Base-by-base conservation (phyloP, 2,888 invertebrate genomes). In the Blera fallax region DNA sequence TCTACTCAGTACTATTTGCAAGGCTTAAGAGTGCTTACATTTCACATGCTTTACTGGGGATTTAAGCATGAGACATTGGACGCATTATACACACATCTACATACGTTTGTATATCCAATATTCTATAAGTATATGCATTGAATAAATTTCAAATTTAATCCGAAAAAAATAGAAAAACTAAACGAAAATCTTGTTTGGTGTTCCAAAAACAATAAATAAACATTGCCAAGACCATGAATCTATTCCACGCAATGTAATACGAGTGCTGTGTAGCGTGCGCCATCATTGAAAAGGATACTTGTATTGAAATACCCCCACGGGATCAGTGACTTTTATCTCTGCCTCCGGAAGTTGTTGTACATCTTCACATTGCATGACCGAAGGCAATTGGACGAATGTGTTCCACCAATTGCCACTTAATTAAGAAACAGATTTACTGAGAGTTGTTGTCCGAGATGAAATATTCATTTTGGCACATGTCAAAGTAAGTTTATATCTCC, bases 351-450 rank as follows among this genome's bases (percentile, higher is more conserved):
- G 65, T 58, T 37, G 52, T 24, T 24, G 11, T 43, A 67, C 72
- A 65, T 65, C 29, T 62, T 56, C 18, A 24, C 29, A 21, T 84
- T 58, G 84, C 84, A 79, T 85, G 84, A 76, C 76, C 70, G 21
- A 58, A 58, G 29, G 74, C 64, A 65, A 74, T 84, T 74, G 60
- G 7, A 8, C 21, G 27, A 69, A 73, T 60, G 43, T 70, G 40
- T 65, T 79, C 14, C 40, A 37, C 50, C 69, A 79, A 74, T 70
- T 58, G 74, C 50, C 84, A 80, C 84, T 84, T 60, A 80, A 80
- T 84, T 52, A 74, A 65, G 74, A 52, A 64, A 65, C 74, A 50
- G 79, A 80, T 80, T 80, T 58, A 21, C 56, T 18, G 50, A 64
- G 64, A 76, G 27, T 69, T 84, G 8, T 52, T 60, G 10, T 54